Conservation (phyloP, 2,888 invertebrate species). For the Ichneumoninae sp. region DNA sequence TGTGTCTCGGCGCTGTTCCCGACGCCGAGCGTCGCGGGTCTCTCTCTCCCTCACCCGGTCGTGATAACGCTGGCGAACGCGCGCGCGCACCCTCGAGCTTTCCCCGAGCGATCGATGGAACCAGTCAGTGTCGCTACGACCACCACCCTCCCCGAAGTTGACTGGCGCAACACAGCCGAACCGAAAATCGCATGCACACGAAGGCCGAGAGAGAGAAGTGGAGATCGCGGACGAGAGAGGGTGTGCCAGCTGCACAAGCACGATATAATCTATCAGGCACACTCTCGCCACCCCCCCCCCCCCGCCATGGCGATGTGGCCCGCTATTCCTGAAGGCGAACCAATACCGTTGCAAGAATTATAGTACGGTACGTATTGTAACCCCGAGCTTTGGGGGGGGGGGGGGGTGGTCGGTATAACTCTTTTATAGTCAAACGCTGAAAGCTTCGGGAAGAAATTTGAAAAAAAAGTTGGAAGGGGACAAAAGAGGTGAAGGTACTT, state of each 20-base stretch:
- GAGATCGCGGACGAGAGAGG: constrained; percentile 19
- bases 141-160: constrained; percentile 8
- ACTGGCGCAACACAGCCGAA: constrained; percentile 9
- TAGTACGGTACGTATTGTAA: constrained; percentile 8
- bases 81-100: constrained; percentile 21
- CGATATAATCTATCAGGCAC: constrained; percentile 29
- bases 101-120: constrained; percentile 8
- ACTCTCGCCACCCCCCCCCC: background rate
- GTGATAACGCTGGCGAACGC: constrained; percentile 17
- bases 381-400: background rate
- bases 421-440: constrained; percentile 26
- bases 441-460: constrained; percentile 25
- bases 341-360: constrained; percentile 23
- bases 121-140: constrained; percentile 26
- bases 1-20: constrained; percentile 32
- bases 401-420: constrained; percentile 31
- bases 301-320: background rate
- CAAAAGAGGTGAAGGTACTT: background rate
- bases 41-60: background rate
- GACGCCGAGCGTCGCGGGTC: constrained; percentile 21
- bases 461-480: background rate
- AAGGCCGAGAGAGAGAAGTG: background rate
- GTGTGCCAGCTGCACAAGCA: constrained; percentile 43
- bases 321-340: constrained; percentile 9
- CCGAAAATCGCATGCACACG: constrained; percentile 22